These are phyloP conservation scores for Dolichomitus sp. DNA, from an alignment of 2,888 invertebrate genomes.

Conservation along the genomic window DNA sequence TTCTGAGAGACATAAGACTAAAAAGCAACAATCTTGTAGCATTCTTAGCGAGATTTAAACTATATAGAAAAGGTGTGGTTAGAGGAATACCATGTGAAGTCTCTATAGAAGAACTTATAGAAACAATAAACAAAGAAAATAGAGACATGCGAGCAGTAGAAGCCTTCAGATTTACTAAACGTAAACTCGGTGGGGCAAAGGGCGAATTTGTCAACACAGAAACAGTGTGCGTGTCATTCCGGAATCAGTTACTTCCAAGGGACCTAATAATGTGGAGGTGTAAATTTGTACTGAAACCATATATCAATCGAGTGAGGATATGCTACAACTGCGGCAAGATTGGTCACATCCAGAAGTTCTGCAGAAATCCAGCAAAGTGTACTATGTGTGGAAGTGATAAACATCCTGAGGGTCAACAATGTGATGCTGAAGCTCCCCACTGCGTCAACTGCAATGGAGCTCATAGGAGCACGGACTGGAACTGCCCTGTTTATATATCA, in stretches of 20 bases:
- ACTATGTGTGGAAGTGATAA: neutral
- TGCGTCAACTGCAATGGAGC: slow-evolving; percentile 16
- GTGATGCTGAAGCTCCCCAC: neutral
- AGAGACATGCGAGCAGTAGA: neutral
- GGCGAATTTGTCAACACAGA: neutral
- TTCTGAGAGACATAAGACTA: neutral
- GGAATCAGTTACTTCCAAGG: slow-evolving; percentile 12
- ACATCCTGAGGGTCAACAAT: slow-evolving; percentile 1
- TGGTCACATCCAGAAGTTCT: slow-evolving; percentile 27
- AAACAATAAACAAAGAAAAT: slow-evolving; percentile 23
- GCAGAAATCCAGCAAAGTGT: neutral
- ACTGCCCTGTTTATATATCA: neutral
- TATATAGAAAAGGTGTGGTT: slow-evolving; percentile 17
- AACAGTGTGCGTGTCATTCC: slow-evolving; percentile 1
- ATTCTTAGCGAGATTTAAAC: neutral
- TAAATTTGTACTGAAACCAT: slow-evolving; percentile 24
- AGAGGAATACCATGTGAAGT: slow-evolving; percentile 18
- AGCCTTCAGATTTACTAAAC: neutral
- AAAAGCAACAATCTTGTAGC: neutral
- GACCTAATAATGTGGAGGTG: slow-evolving; percentile 13
- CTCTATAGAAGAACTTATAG: neutral
- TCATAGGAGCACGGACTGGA: slow-evolving; percentile 12
- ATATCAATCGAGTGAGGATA: slow-evolving; percentile 16
- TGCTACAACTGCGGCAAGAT: slow-evolving; percentile 26
- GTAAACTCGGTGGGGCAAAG: neutral